phyloP scores from a whole-genome alignment of 2,113 vertebrate genomes.

The Oreochromis spilurus region DNA sequence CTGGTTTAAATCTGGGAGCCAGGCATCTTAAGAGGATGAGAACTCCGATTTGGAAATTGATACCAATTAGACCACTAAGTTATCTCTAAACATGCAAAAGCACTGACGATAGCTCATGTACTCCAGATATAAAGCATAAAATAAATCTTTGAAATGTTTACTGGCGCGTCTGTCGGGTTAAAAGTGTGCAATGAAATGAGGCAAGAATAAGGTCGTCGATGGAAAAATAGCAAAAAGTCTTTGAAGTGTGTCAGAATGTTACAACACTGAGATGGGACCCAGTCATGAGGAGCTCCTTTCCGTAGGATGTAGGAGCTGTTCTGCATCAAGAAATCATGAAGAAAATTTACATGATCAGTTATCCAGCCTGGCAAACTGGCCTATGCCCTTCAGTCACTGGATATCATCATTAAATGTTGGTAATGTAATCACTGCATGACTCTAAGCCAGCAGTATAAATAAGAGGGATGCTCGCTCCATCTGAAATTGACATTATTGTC shows the following conservation, averaged over 20 bases:
- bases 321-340: background rate
- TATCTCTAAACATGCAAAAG: background rate
- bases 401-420: slow-evolving; percentile 17
- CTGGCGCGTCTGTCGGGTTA: background rate
- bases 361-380: background rate
- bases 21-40: background rate
- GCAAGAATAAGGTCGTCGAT: background rate
- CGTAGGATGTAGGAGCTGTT: background rate
- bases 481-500: slow-evolving; percentile 26
- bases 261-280: background rate
- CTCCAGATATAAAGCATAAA: background rate
- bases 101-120: background rate
- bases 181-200: background rate
- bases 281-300: background rate
- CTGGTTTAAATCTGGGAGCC: slow-evolving; percentile 1
- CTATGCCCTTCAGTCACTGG: background rate
- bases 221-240: background rate
- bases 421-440: slow-evolving; percentile 27
- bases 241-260: background rate
- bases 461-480: slow-evolving; percentile 18
- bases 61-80: background rate
- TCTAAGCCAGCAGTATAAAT: slow-evolving; percentile 19
- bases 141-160: background rate
- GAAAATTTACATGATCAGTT: slow-evolving; percentile 1
- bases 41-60: slow-evolving; percentile 13